A percentile compares a stretch with the other conserved stretches of the same genome.
Conservation (phyloP, 2,797 vertebrate species). For the Carduelis carduelis region DNA sequence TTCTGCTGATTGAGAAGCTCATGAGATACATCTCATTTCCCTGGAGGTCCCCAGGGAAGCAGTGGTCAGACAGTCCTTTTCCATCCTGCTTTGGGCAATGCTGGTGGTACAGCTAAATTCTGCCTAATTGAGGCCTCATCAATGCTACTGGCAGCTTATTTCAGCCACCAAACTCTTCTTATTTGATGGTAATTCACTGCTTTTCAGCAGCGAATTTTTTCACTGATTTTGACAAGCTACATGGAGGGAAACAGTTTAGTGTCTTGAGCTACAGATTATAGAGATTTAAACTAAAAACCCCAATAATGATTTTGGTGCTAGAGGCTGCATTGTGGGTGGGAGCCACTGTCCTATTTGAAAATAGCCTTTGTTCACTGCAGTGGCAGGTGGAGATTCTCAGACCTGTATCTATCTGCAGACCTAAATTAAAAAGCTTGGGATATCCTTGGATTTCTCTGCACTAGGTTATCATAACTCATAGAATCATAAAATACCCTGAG, state of each 20-base stretch:
- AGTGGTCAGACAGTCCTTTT: not conserved
- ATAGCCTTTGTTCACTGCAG: not conserved
- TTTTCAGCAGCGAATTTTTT: not conserved
- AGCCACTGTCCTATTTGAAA: not conserved
- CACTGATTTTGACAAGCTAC: not conserved
- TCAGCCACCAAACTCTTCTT: not conserved
- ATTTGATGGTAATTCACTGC: not conserved
- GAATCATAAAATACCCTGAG: not conserved
- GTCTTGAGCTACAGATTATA: not conserved
- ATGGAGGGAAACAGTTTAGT: not conserved
- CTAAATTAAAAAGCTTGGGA: not conserved
- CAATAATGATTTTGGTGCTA: not conserved
- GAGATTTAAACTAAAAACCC: not conserved
- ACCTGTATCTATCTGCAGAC: not conserved
- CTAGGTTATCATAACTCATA: not conserved
- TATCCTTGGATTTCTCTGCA: not conserved
- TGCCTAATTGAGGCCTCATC: not conserved
- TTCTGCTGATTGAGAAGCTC: constrained; percentile 52
- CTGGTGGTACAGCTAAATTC: not conserved
- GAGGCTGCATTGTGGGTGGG: not conserved
- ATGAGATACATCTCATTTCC: constrained; percentile 13
- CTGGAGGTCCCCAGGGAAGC: not conserved
- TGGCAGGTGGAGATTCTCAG: not conserved
- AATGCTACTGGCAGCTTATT: not conserved
- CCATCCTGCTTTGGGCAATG: not conserved